These are phyloP conservation scores for Enteromius afrohamiltoni DNA, from an alignment of 2,797 vertebrate species.

Conservation along the genomic window DNA sequence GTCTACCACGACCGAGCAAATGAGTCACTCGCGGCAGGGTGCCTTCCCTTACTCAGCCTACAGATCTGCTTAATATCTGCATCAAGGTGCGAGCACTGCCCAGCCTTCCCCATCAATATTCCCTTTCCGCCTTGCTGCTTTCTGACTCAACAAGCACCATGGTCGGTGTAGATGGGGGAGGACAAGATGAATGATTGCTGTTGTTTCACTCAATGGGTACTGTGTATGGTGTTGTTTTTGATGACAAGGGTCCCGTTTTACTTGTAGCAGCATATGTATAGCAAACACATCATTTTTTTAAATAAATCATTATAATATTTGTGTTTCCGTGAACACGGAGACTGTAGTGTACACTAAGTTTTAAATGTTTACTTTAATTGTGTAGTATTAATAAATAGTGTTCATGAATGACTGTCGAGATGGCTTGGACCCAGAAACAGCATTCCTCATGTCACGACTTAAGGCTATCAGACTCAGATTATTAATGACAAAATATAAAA, in stretches of 20 bases:
- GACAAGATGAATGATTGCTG: constrained; percentile 52
- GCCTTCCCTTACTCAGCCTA: constrained; percentile 47
- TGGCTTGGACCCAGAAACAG: background rate
- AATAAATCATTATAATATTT: too few species aligned
- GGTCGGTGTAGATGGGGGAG: constrained; percentile 21
- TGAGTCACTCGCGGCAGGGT: constrained; percentile 53
- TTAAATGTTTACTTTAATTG: too few species aligned
- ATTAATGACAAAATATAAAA: background rate
- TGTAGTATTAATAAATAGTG: too few species aligned
- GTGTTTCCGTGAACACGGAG: background rate
- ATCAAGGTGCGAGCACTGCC: constrained; percentile 37
- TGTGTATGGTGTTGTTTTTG: constrained; percentile 17
- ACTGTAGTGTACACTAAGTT: background rate
- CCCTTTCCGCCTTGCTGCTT: constrained; percentile 50
- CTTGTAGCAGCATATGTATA: background rate
- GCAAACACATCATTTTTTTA: too few species aligned
- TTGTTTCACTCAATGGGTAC: constrained; percentile 38
- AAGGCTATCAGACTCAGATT: too few species aligned
- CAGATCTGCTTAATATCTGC: constrained; percentile 40
- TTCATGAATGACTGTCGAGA: too few species aligned
- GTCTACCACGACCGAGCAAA: constrained; percentile 34
- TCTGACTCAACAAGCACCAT: constrained; percentile 31
- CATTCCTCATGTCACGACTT: background rate
- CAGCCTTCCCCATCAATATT: constrained; percentile 48
- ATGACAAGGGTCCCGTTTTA: background rate